phyloP scores from a whole-genome alignment of 2,888 invertebrate genomes.

The Gibbula magus region DNA sequence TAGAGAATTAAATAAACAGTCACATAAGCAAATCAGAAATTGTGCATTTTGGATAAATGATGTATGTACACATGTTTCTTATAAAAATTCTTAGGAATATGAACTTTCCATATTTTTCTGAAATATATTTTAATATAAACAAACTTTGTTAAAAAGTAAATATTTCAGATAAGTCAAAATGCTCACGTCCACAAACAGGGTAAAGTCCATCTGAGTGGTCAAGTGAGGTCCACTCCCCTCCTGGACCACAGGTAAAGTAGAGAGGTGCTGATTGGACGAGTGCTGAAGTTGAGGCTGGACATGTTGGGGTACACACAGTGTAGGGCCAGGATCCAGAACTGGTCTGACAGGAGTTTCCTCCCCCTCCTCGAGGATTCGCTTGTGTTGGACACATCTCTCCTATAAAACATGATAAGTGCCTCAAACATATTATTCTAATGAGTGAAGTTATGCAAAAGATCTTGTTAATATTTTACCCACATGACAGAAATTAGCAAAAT shows the following conservation, averaged over 20 bases:
- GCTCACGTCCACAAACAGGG: slow-evolving; percentile 64
- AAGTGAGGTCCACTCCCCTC: slow-evolving; percentile 88
- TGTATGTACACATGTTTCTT: no score
- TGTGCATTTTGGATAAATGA: no score
- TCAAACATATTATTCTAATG: background rate
- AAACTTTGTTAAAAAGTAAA: no score
- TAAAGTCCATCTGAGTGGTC: slow-evolving; percentile 37
- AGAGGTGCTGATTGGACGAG: slow-evolving; percentile 79
- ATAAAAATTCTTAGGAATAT: no score
- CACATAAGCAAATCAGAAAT: no score
- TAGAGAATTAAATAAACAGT: no score
- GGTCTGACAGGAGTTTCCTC: slow-evolving; percentile 40
- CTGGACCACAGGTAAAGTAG: slow-evolving; percentile 97
- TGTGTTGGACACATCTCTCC: slow-evolving; percentile 45
- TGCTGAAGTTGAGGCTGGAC: slow-evolving; percentile 26
- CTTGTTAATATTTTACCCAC: no score
- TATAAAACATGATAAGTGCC: slow-evolving; percentile 29
- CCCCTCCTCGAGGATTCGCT: slow-evolving; percentile 43
- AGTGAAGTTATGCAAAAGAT: no score
- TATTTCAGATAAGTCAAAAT: no score
- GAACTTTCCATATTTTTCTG: no score
- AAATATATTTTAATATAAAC: no score
- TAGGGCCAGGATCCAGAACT: slow-evolving; percentile 27
- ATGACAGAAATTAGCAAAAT: no score
- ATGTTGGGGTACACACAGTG: slow-evolving; percentile 44